Evolutionary conservation across 2,113 vertebrate species (phyloP), one percentile per base, ranked within the genome.

Genomic region (Anolis sagrei): DNA sequence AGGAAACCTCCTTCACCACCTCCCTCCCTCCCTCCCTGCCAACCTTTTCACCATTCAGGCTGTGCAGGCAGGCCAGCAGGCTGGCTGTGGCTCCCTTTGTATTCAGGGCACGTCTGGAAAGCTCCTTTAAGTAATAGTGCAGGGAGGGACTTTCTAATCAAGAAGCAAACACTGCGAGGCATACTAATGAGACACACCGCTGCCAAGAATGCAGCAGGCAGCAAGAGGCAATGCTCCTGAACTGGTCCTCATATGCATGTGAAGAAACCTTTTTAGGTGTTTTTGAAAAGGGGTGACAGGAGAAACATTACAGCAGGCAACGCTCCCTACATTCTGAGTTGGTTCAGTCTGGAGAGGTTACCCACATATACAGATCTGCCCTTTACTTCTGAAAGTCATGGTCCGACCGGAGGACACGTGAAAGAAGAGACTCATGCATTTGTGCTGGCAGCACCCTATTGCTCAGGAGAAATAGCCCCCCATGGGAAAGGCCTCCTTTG

Each of bases 81-180:
- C 54, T 58, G 54, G 11, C 80, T 68, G 62, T 14, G 81, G 13
- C 61, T 77, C 21, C 3, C 34, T 80, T 29, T 3, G 84, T 72
- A 83, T 88, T 86, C 76, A 23, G n/a, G 68, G 21, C 87, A 82
- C 32, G 83, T 79, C 66, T 81, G 83, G 83, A 90, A 90, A 90
- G 78, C 81, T 85, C 86, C 83, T 85, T 76, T 75, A 74, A 79
- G 81, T 86, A 86, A 85, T 68, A 81, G 81, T 79, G 74, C 84
- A 66, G 61, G 77, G 83, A 82, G 76, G 54, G 73, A 86, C 80
- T 82, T 85, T 85, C 70, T 89, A 70, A 87, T 84, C 85, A 80
- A 77, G 66, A 81, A 73, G 39, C 69, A 81, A 27, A 54, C 54
- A 9, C 54, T 61, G 64, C 54, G 62, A 76, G 39, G 68, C 76